These are phyloP conservation scores for Peromyscus californicus DNA, from an alignment of 2,113 vertebrate species.

Conservation along the genomic window DNA sequence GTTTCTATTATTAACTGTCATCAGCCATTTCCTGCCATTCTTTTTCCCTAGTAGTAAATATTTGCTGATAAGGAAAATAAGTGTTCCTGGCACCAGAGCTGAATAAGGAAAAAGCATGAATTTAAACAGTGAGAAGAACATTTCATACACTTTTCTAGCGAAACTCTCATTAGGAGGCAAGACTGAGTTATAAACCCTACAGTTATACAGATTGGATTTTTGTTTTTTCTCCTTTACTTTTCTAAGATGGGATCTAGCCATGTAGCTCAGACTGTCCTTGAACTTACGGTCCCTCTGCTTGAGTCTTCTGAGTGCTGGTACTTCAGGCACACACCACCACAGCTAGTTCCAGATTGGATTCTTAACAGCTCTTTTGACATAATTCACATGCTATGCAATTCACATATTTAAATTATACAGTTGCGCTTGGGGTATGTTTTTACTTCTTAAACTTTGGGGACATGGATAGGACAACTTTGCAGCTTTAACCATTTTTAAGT, in stretches of 20 bases:
- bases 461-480: not conserved
- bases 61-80: conserved; percentile 23
- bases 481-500: not conserved
- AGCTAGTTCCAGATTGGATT: not conserved
- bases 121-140: conserved; percentile 43
- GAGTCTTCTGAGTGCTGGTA: not conserved
- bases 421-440: not conserved
- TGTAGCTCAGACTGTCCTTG: not conserved
- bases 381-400: not conserved
- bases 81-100: conserved; percentile 16
- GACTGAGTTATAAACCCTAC: not conserved
- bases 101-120: not conserved
- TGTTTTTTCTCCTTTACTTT: not conserved
- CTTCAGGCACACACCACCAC: not conserved
- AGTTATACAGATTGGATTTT: not conserved
- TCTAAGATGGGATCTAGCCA: not conserved
- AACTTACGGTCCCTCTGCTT: not conserved
- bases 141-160: not conserved
- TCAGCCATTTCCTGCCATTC: conserved; percentile 1
- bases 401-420: not conserved
- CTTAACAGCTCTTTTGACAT: not conserved
- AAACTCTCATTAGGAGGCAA: conserved; percentile 33
- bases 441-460: not conserved
- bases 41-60: conserved; percentile 60
- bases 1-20: not conserved